These are phyloP conservation scores for Enteromius viviparus DNA, from an alignment of 2,797 vertebrate genomes.

Conservation along the genomic window DNA sequence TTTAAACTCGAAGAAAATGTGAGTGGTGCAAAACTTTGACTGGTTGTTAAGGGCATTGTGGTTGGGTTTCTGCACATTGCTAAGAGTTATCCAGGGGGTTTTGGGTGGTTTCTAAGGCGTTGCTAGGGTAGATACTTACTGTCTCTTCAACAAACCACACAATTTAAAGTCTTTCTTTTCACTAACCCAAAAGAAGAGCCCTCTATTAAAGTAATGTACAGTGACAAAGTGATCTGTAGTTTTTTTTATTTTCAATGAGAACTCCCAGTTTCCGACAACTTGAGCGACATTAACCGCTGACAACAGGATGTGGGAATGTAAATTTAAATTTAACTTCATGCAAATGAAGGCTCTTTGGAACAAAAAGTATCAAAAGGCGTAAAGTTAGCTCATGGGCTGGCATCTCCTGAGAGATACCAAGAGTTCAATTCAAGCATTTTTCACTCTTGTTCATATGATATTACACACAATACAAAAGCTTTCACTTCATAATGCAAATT, in stretches of 20 bases:
- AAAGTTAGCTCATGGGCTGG: neutral
- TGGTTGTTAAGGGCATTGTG: neutral
- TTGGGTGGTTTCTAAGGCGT: neutral
- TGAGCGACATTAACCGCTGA: neutral
- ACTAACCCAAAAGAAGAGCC: neutral
- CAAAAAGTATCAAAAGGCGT: neutral
- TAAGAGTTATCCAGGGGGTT: neutral
- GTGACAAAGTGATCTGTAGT: neutral
- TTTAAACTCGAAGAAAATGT: neutral
- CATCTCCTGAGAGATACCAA: neutral
- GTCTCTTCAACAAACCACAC: neutral
- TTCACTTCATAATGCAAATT: neutral
- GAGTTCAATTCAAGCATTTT: neutral
- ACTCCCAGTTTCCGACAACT: neutral
- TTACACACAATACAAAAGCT: neutral
- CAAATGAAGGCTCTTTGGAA: neutral
- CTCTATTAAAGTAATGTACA: neutral
- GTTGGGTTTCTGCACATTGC: neutral
- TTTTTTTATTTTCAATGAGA: neutral
- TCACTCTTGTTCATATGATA: neutral
- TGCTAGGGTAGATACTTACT: neutral
- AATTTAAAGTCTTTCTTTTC: neutral
- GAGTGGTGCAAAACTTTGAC: slow-evolving; percentile 17
- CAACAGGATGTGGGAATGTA: neutral
- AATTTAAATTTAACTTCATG: neutral